A percentile compares a stretch with the other conserved stretches of the same genome.
Evolutionary conservation across 2,113 vertebrate species (phyloP).

Genomic region (Phocoena sinus): DNA sequence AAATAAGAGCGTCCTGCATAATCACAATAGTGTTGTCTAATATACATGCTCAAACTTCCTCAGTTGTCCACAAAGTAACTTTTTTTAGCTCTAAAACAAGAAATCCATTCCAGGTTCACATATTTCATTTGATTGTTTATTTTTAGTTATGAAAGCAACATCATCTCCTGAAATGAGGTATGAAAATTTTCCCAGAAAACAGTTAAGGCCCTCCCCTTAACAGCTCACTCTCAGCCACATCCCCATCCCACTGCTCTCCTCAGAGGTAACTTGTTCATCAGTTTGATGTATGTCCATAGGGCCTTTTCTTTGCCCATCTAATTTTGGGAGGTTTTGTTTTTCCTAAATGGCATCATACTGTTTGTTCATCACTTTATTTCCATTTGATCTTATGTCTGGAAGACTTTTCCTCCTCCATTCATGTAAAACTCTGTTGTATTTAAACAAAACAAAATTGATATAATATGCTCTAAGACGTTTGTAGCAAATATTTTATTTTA

Average conservation of each 20-base stretch:
- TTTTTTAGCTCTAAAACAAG: not conserved
- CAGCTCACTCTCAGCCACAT: not conserved
- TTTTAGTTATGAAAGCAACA: not conserved
- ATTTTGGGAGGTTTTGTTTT: conserved; percentile 5
- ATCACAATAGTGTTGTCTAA: not conserved
- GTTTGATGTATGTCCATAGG: not conserved
- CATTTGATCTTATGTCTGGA: not conserved
- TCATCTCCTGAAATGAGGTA: not conserved
- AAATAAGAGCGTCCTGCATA: not conserved
- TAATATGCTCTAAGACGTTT: not conserved
- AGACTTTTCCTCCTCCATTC: not conserved
- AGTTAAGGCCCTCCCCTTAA: not conserved
- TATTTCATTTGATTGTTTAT: not conserved
- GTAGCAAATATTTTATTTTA: not conserved
- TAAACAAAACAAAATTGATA: not conserved
- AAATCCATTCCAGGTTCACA: not conserved
- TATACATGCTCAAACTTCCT: not conserved
- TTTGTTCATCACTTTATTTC: not conserved
- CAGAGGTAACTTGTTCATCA: not conserved
- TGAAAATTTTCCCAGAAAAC: not conserved
- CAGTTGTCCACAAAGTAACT: not conserved
- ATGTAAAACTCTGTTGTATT: not conserved
- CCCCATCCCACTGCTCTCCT: not conserved
- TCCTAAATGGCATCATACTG: not conserved
- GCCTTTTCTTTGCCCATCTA: not conserved